Evolutionary conservation across 2,888 invertebrate species (phyloP).

Genomic region (Macrosoma leucophasiata): DNA sequence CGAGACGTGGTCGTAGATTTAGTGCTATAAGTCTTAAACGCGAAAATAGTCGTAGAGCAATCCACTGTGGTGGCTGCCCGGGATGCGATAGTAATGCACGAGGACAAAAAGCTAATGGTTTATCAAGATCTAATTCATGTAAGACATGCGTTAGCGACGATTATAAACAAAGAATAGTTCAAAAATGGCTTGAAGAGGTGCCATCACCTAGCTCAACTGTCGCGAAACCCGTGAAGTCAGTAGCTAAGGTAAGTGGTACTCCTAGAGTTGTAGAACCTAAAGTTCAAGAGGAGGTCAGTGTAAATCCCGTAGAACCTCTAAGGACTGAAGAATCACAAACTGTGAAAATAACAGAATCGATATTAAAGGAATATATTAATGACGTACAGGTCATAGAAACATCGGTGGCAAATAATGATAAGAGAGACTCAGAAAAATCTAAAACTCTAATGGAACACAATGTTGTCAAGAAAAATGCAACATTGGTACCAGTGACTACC

Average conservation of each 20-base stretch:
- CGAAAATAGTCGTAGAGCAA: slow-evolving; percentile 76
- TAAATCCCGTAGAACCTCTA: slow-evolving; percentile 32
- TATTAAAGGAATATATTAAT: slow-evolving; percentile 31
- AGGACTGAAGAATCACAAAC: slow-evolving; percentile 30
- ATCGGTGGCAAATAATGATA: background rate
- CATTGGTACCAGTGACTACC: background rate
- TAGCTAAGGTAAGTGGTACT: slow-evolving; percentile 62
- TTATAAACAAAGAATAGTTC: slow-evolving; percentile 84
- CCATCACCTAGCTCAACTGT: slow-evolving; percentile 51
- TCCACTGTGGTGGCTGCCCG: slow-evolving; percentile 79
- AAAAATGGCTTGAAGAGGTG: slow-evolving; percentile 85
- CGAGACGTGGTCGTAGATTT: slow-evolving; percentile 68
- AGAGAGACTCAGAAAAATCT: slow-evolving; percentile 10
- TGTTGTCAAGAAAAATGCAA: slow-evolving; percentile 20
- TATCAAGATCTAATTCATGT: slow-evolving; percentile 69
- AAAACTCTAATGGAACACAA: slow-evolving; percentile 9
- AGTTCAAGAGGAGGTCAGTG: slow-evolving; percentile 32
- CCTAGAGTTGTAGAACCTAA: slow-evolving; percentile 52
- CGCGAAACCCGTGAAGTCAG: slow-evolving; percentile 44
- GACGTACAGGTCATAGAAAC: slow-evolving; percentile 16
- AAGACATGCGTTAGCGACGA: slow-evolving; percentile 77
- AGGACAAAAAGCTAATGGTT: slow-evolving; percentile 41
- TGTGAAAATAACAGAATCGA: slow-evolving; percentile 26
- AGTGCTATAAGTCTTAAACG: slow-evolving; percentile 77
- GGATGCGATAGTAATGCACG: slow-evolving; percentile 72